Conservation (phyloP, 30 jellyfish, hydroid and myxozoan genomes). For the Phacellophora camtschatica region DNA sequence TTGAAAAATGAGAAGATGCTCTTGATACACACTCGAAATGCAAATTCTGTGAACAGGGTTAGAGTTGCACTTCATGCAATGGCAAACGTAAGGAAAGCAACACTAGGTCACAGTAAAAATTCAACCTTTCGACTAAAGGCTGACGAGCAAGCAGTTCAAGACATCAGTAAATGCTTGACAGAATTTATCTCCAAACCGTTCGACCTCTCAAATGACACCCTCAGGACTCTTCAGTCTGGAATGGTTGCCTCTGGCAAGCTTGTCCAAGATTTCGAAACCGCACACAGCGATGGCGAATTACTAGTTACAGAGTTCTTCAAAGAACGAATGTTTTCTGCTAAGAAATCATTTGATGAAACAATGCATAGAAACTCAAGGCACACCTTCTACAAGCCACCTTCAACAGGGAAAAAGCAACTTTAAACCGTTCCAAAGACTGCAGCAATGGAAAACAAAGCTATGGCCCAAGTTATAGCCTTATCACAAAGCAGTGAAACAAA, state of each 20-base stretch:
- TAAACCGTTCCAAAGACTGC: conserved; percentile 41
- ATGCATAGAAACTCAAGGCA: no score
- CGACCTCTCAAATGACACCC: conserved; percentile 24
- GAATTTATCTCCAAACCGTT: no score
- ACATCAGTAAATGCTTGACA: conserved; percentile 13
- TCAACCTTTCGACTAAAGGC: conserved; percentile 1
- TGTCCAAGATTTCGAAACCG: no score
- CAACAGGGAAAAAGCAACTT: conserved; percentile 22
- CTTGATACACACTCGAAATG: conserved; percentile 10
- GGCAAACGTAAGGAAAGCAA: conserved; percentile 11
- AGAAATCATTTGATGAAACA: conserved; percentile 46
- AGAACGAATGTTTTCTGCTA: no score
- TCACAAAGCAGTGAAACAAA: conserved; percentile 42
- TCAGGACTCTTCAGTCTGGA: conserved; percentile 44
- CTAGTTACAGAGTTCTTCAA: no score
- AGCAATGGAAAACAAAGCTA: no score
- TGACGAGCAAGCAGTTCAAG: conserved; percentile 44
- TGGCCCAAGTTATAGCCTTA: conserved; percentile 8
- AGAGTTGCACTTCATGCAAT: conserved; percentile 47
- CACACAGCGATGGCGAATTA: no score
- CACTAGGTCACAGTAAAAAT: conserved; percentile 22
- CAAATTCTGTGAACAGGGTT: conserved; percentile 19
- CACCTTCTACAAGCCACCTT: conserved; percentile 63
- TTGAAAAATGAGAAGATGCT: conserved; percentile 28
- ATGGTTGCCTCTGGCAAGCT: conserved; percentile 42